phyloP scores from a whole-genome alignment of 2,113 vertebrate genomes.

The Rhinichthys klamathensis region DNA sequence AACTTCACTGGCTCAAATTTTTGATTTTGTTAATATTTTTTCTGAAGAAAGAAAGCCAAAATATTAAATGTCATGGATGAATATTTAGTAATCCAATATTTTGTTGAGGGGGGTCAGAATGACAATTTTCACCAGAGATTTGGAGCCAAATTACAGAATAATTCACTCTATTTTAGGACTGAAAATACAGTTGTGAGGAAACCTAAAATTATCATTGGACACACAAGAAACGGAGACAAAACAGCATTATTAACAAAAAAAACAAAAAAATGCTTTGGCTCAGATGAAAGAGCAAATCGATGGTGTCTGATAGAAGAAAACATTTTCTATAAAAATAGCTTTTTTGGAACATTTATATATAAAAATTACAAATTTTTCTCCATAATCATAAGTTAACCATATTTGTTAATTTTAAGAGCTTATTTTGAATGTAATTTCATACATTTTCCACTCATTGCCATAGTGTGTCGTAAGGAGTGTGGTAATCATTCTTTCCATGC shows the following conservation, averaged over 20 bases:
- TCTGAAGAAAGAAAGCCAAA: too few species aligned
- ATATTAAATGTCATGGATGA: too few species aligned
- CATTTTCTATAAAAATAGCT: background rate
- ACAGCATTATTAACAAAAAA: background rate
- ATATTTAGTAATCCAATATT: too few species aligned
- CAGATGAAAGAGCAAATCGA: background rate
- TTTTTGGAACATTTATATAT: background rate
- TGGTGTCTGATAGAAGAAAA: background rate
- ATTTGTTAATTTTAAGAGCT: background rate
- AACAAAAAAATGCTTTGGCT: background rate
- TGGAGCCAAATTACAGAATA: background rate
- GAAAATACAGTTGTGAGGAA: background rate
- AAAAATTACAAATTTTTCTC: background rate
- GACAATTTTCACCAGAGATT: too few species aligned
- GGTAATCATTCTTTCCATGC: background rate
- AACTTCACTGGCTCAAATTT: too few species aligned
- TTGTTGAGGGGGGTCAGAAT: too few species aligned
- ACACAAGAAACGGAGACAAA: background rate
- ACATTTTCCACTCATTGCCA: background rate
- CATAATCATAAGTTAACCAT: background rate
- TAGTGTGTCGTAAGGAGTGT: background rate
- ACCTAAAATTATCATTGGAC: background rate
- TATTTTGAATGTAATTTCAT: background rate
- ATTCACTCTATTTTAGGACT: background rate
- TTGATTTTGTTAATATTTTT: too few species aligned